phyloP scores from a whole-genome alignment of 2,797 vertebrate species.

The Ataeniobius toweri region DNA sequence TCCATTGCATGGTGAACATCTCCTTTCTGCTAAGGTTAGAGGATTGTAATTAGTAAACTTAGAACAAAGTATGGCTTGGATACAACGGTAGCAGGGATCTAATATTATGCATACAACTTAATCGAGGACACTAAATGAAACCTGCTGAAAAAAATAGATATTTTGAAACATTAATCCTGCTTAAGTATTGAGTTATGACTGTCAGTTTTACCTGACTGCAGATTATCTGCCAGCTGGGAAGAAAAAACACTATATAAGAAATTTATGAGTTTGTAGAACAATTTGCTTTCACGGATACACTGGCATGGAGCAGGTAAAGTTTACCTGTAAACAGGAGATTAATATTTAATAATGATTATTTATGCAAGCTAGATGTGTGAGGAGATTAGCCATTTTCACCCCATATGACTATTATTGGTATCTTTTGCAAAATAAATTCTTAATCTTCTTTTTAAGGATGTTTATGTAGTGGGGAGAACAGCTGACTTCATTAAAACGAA shows the following conservation, averaged over 20 bases:
- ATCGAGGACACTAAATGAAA: slow-evolving; percentile 37
- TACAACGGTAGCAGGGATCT: slow-evolving; percentile 31
- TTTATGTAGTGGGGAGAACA: not conserved
- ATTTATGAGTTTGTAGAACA: not conserved
- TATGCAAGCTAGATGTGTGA: not conserved
- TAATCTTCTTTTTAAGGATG: not conserved
- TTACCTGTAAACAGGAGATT: not conserved
- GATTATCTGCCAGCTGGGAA: slow-evolving; percentile 5
- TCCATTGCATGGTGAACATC: slow-evolving; percentile 41
- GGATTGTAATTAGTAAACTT: slow-evolving; percentile 56
- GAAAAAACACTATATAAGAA: not conserved
- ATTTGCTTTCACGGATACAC: not conserved
- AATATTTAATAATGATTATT: not conserved
- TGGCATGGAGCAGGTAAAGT: too few species aligned
- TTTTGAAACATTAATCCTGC: slow-evolving; percentile 12
- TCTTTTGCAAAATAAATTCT: too few species aligned
- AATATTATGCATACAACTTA: slow-evolving; percentile 39
- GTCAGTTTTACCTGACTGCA: slow-evolving; percentile 9
- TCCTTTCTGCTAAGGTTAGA: slow-evolving; percentile 37
- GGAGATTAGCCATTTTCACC: not conserved
- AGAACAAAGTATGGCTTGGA: slow-evolving; percentile 42
- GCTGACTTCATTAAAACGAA: not conserved
- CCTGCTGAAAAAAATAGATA: slow-evolving; percentile 21
- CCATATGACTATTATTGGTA: too few species aligned
- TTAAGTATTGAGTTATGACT: slow-evolving; percentile 31